Evolutionary conservation across 1,140 invertebrate genomes (phyloP).

Genomic region (Ostrea denselamellosa): DNA sequence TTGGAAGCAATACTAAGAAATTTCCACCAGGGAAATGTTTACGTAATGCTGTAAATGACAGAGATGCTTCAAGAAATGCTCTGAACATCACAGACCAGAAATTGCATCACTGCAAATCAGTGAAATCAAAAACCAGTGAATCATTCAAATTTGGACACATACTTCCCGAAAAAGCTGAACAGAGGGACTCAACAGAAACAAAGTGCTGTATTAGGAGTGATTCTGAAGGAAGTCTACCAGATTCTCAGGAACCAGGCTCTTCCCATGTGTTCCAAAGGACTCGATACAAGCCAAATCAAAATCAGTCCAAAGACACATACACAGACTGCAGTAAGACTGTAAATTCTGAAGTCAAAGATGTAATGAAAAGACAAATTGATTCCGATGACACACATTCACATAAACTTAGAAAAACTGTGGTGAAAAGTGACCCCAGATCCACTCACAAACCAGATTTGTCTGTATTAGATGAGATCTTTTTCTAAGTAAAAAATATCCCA

Average conservation of each 20-base stretch:
- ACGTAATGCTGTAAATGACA: not conserved
- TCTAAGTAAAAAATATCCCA: not conserved
- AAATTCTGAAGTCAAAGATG: not conserved
- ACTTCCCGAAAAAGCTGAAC: not conserved
- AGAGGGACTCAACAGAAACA: not conserved
- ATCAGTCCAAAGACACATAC: not conserved
- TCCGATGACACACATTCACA: not conserved
- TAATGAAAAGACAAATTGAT: not conserved
- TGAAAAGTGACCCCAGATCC: not conserved
- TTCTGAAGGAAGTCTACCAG: not conserved
- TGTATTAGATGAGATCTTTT: conserved; percentile 13
- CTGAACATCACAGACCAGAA: not conserved
- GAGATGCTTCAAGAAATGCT: not conserved
- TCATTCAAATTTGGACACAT: not conserved
- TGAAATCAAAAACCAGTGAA: not conserved
- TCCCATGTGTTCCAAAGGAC: not conserved
- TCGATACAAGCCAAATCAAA: not conserved
- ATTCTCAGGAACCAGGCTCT: not conserved
- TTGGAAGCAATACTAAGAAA: not conserved
- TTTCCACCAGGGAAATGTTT: not conserved
- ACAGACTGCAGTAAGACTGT: not conserved
- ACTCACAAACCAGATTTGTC: not conserved
- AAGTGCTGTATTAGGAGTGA: not conserved
- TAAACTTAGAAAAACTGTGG: conserved; percentile 3
- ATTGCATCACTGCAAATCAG: not conserved